phyloP scores from a whole-genome alignment of 2,888 invertebrate genomes.

The Chymomyza caudatula region DNA sequence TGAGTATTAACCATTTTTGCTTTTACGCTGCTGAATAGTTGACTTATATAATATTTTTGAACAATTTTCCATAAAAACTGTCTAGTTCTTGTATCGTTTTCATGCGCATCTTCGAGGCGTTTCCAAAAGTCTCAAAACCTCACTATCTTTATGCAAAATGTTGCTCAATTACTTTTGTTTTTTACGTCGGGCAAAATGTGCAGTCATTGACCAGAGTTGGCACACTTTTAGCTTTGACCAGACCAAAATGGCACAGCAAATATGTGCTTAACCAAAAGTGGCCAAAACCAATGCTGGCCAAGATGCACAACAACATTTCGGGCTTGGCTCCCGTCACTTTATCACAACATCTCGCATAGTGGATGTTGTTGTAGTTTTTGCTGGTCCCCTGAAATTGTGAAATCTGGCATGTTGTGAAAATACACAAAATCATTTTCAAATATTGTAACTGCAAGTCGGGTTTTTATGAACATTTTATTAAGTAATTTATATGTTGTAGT shows the following conservation, averaged over 20 bases:
- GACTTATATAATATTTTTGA: too few species aligned
- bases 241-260: slow-evolving; percentile 44
- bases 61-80: too few species aligned
- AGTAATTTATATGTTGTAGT: neutral
- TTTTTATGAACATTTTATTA: neutral
- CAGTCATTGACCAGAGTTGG: slow-evolving; percentile 34
- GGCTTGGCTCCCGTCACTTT: neutral
- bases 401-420: slow-evolving; percentile 3
- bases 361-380: neutral
- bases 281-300: neutral
- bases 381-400: neutral
- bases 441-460: neutral
- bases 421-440: slow-evolving; percentile 18
- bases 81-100: too few species aligned
- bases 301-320: neutral
- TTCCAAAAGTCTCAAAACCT: neutral
- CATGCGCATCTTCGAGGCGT: too few species aligned
- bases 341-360: neutral
- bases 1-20: too few species aligned
- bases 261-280: slow-evolving; percentile 26
- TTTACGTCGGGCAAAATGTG: slow-evolving; percentile 2
- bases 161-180: neutral
- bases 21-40: too few species aligned
- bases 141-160: neutral
- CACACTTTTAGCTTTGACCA: slow-evolving; percentile 46